A percentile compares a stretch with the other conserved stretches of the same genome.
phyloP scores from a whole-genome alignment of 1,140 invertebrate genomes.

The Platyura marginata region DNA sequence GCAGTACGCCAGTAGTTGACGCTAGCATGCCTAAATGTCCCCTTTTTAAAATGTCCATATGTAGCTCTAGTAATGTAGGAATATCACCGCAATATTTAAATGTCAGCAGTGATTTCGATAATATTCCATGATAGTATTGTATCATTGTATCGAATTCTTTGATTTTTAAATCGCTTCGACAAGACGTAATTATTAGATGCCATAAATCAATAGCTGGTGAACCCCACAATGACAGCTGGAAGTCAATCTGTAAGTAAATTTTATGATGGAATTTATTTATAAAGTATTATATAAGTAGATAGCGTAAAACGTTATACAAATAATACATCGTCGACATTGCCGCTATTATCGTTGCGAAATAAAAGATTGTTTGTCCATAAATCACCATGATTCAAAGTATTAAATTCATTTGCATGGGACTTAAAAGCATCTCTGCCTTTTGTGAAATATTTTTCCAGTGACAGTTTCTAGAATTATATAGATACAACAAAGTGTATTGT shows the following conservation, averaged over 20 bases:
- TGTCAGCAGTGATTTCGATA: not conserved
- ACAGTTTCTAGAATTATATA: too few species aligned
- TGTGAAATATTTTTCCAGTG: too few species aligned
- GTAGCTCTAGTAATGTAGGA: not conserved
- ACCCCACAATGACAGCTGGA: not conserved
- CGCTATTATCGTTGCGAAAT: too few species aligned
- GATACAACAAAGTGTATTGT: too few species aligned
- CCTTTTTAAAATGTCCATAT: not conserved
- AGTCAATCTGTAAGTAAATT: constrained; percentile 5
- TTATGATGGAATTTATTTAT: too few species aligned
- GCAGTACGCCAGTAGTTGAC: not conserved
- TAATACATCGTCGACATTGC: too few species aligned
- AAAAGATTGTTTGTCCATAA: constrained; percentile 49
- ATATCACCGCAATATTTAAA: not conserved
- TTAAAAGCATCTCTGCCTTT: too few species aligned
- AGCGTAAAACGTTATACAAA: too few species aligned
- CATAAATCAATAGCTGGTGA: not conserved
- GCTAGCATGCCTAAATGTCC: not conserved
- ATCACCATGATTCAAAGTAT: constrained; percentile 44
- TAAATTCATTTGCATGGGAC: constrained; percentile 29
- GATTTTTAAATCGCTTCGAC: not conserved
- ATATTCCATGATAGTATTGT: not conserved
- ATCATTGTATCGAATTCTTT: not conserved
- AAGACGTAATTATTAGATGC: not conserved
- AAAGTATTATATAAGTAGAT: too few species aligned